A percentile compares a stretch with the other conserved stretches of the same genome.
Conservation (phyloP, 2,888 invertebrate genomes). For the Coenonympha glycerion region DNA sequence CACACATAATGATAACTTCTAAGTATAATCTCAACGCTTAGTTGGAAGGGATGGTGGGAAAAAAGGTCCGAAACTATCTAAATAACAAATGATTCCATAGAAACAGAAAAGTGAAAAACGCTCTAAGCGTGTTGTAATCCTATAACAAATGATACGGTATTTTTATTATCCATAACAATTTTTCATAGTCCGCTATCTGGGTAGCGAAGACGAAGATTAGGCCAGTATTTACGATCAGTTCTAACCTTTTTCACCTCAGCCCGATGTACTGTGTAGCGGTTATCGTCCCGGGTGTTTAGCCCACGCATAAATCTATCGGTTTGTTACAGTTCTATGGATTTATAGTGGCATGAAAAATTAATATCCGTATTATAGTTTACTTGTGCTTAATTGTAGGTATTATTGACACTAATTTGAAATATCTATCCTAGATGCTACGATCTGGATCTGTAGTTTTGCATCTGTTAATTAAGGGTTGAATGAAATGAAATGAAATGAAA, state of each 20-base stretch:
- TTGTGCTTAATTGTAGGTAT: too few species aligned
- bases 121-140: constrained; percentile 2
- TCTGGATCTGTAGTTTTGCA: too few species aligned
- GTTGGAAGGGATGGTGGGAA: not conserved
- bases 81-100: not conserved
- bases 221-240: constrained; percentile 29
- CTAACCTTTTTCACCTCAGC: constrained; percentile 30
- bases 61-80: not conserved
- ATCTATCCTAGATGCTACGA: too few species aligned
- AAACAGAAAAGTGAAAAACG: constrained; percentile 7
- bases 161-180: constrained; percentile 14
- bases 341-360: constrained; percentile 1
- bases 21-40: too few species aligned
- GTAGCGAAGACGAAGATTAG: constrained; percentile 20
- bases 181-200: constrained; percentile 12
- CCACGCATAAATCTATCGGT: constrained; percentile 12
- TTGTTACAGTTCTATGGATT: constrained; percentile 5
- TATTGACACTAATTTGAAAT: too few species aligned
- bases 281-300: constrained; percentile 7
- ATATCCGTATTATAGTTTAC: too few species aligned
- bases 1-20: too few species aligned
- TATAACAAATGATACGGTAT: constrained; percentile 11
- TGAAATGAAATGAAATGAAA: too few species aligned
- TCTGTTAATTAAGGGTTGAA: too few species aligned
- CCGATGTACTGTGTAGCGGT: too few species aligned